Evolutionary conservation across 2,113 vertebrate species (phyloP).

Genomic region (Cettia cetti): DNA sequence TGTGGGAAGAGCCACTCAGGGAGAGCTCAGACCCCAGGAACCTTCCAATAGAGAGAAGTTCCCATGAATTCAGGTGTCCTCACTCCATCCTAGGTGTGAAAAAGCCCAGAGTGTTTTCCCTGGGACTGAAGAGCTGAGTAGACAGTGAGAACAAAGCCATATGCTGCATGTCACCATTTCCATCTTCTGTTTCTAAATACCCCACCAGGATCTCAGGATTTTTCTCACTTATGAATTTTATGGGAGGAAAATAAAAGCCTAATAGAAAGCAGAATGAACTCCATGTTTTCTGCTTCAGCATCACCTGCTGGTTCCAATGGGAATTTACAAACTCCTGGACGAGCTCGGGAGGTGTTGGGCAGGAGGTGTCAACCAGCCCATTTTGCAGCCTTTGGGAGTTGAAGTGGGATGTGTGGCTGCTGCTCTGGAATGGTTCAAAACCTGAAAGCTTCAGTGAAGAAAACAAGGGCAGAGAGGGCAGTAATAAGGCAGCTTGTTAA

Average conservation of each 20-base stretch:
- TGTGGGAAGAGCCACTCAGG: neutral
- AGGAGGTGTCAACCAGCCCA: neutral
- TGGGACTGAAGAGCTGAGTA: neutral
- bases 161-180: neutral
- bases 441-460: neutral
- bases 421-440: neutral
- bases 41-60: neutral
- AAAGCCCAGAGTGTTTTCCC: neutral
- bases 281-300: slow-evolving; percentile 63
- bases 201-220: neutral
- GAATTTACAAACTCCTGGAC: slow-evolving; percentile 18
- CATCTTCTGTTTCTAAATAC: neutral
- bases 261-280: neutral
- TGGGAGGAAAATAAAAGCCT: slow-evolving; percentile 19
- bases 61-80: neutral
- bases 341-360: neutral
- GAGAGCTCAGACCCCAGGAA: neutral
- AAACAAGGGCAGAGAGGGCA: neutral
- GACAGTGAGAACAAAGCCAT: slow-evolving; percentile 17
- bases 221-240: neutral
- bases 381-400: neutral
- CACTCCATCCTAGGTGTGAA: neutral
- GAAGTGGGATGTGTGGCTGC: neutral
- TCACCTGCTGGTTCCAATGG: slow-evolving; percentile 55
- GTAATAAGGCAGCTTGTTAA: neutral